These are phyloP conservation scores for Zaprionus lineosus DNA, from an alignment of 2,888 invertebrate species.

Conservation along the genomic window DNA sequence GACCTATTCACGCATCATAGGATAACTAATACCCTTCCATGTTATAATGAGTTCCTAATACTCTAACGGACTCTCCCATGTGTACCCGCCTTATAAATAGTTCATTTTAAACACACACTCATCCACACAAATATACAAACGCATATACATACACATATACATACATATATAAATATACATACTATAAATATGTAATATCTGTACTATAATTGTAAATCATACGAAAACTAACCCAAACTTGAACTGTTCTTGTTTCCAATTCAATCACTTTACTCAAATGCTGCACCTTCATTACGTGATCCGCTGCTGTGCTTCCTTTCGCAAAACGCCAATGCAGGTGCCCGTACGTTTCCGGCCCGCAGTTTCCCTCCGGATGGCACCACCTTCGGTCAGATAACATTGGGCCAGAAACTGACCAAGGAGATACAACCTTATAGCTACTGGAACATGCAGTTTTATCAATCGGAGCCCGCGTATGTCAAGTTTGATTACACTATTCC, in stretches of 20 bases:
- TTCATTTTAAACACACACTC: too few species aligned
- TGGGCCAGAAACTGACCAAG: conserved; percentile 93
- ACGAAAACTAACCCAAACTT: conserved; percentile 37
- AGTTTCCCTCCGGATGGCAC: conserved; percentile 96
- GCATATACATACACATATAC: conserved; percentile 1
- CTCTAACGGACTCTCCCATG: too few species aligned
- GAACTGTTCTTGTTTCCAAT: conserved; percentile 35
- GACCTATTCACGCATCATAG: too few species aligned
- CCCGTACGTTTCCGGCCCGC: conserved; percentile 93
- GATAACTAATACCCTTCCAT: too few species aligned
- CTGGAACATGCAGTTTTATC: conserved; percentile 99
- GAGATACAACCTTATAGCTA: conserved; percentile 96
- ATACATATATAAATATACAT: conserved; percentile 2
- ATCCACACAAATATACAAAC: too few species aligned
- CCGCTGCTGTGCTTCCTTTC: conserved; percentile 12
- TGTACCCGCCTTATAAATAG: too few species aligned
- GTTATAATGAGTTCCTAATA: too few species aligned
- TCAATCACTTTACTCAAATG: conserved; percentile 20
- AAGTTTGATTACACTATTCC: conserved; percentile 97
- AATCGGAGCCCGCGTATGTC: conserved; percentile 95
- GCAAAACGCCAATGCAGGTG: conserved; percentile 85
- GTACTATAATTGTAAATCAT: not conserved
- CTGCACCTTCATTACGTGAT: conserved; percentile 3
- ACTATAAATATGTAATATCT: not conserved
- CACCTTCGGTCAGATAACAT: conserved; percentile 93